Base-by-base conservation (phyloP, 2,888 invertebrate genomes). In the Calliphora vomitoria region DNA sequence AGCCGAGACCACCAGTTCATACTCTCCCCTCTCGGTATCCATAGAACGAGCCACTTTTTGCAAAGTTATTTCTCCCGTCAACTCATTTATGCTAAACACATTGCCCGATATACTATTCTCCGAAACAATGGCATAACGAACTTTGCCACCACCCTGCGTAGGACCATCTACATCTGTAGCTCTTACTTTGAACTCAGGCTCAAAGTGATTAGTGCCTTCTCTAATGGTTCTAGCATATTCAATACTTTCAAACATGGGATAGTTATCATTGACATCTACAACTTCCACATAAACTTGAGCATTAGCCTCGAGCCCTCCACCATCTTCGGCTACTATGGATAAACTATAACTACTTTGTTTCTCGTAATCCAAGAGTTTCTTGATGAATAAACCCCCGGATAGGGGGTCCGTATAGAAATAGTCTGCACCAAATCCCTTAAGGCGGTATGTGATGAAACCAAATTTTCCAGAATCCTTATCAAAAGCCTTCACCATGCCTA, bases 341-440 rank as follows among this genome's bases (percentile, higher is more conserved):
- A 98, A 93, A 83, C 97, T 97, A 89, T 97, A 98, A 83, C 96
- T 96, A 89, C 96, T 96, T 89, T 97, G 97, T 13, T 95, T 95
- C 92, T 98, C 98, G 91, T 97, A 97, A 91, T 98, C 97, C 66
- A 98, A 93, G 8, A 93, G 90, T 87, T 95, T 95, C 0, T 95
- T 94, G 0, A 97, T 95, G 85, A 94, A 96, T 10, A 98, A 92
- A 8, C 96, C 96, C 0, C 98, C 98, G 11, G 94, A 95, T 58
- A 93, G 94, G 1, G 94, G 94, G 90, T 97, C 95, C 0, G 97
- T 96, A 50, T 94, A 94, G 91, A 98, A 98, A 90, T 96, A 95
- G 89, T 97, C 96, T 0, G 97, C 96, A 0, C 97, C 97, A 90
- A 97, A 97, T 10, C 98, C 98, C 82, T 96, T 95, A 0, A 98